phyloP scores from a whole-genome alignment of 1,140 invertebrate genomes.

The Hycleus phaleratus region DNA sequence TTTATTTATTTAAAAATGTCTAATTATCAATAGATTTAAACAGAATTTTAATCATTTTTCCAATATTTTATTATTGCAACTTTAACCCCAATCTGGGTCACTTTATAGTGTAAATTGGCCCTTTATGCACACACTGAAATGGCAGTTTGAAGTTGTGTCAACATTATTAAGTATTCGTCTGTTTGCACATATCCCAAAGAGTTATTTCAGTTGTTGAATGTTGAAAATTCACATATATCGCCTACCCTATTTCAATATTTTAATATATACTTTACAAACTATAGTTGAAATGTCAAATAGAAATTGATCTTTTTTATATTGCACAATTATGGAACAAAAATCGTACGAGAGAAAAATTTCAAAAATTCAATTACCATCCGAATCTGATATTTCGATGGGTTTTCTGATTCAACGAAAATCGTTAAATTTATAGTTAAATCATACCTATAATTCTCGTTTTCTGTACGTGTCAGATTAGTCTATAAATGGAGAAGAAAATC shows the following conservation, averaged over 20 bases:
- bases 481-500: no score
- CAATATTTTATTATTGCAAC: conserved; percentile 3
- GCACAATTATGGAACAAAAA: no score
- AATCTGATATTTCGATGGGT: no score
- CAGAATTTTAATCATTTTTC: neutral
- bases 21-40: neutral
- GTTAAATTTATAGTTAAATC: no score
- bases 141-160: conserved; percentile 8
- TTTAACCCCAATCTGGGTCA: neutral
- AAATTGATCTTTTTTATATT: neutral
- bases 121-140: conserved; percentile 2
- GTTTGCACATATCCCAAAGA: conserved; percentile 4
- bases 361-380: no score
- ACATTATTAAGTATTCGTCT: conserved; percentile 11
- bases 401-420: no score
- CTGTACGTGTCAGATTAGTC: no score
- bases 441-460: no score
- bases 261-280: neutral
- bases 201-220: conserved; percentile 6
- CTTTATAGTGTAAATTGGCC: conserved; percentile 16
- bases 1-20: no score
- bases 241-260: neutral
- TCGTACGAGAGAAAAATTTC: no score
- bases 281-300: conserved; percentile 1
- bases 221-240: neutral